Conservation (phyloP, 2,888 invertebrate species). For the Diaphora mendica region DNA sequence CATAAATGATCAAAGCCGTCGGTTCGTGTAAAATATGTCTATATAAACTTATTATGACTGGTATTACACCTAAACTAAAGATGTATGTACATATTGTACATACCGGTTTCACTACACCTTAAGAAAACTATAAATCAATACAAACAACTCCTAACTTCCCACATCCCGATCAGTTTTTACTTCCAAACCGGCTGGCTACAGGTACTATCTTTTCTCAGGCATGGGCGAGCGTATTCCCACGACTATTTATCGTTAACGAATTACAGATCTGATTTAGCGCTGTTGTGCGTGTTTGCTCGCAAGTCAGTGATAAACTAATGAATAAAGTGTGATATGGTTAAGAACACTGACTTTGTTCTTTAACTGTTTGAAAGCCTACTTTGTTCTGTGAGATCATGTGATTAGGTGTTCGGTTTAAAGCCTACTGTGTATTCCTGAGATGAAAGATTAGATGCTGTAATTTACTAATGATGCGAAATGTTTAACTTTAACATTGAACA, state of each 20-base stretch:
- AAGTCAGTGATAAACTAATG: constrained; percentile 46
- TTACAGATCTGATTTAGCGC: constrained; percentile 61
- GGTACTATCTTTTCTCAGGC: constrained; percentile 52
- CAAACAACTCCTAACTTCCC: constrained; percentile 4
- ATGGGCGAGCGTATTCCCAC: constrained; percentile 58
- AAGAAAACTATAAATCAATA: neutral
- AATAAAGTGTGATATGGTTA: constrained; percentile 40
- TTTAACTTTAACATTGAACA: neutral
- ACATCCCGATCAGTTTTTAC: constrained; percentile 39
- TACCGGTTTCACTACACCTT: neutral
- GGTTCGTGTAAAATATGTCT: neutral
- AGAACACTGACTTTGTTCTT: constrained; percentile 27
- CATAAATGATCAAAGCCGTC: neutral
- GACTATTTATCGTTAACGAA: constrained; percentile 61
- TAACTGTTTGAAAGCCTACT: constrained; percentile 24
- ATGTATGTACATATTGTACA: no score
- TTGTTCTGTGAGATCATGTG: constrained; percentile 4
- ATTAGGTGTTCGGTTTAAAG: neutral
- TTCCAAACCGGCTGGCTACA: constrained; percentile 41
- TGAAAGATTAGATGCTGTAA: neutral
- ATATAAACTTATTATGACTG: neutral
- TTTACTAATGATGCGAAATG: neutral
- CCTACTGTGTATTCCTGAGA: neutral
- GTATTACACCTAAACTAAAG: neutral
- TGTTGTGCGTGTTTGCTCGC: constrained; percentile 50